phyloP scores from a whole-genome alignment of 1,140 invertebrate genomes.

The Bombus confusus region DNA sequence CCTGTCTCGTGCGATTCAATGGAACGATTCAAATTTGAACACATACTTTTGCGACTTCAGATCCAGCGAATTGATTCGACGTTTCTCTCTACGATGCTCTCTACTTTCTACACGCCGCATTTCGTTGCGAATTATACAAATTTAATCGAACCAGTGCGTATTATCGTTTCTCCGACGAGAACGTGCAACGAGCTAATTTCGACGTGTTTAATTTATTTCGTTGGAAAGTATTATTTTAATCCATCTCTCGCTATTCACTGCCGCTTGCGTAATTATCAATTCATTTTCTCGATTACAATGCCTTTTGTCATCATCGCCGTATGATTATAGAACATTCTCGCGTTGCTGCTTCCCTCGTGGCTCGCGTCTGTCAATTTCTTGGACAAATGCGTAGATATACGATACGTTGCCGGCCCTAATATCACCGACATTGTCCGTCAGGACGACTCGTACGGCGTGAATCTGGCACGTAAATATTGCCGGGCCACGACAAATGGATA shows the following conservation, averaged over 20 bases:
- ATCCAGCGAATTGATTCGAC: not conserved
- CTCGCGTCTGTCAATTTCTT: conserved; percentile 34
- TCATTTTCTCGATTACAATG: too few species aligned
- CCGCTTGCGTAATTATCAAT: too few species aligned
- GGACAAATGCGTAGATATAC: conserved; percentile 22
- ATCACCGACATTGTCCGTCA: conserved; percentile 33
- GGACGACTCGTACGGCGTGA: conserved; percentile 19
- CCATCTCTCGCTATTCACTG: too few species aligned
- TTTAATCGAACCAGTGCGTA: not conserved
- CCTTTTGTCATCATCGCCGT: too few species aligned
- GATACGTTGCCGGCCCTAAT: conserved; percentile 39
- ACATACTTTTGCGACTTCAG: not conserved
- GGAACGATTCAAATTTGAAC: not conserved
- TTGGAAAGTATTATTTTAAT: conserved; percentile 5
- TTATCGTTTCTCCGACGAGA: not conserved
- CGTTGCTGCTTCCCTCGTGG: not conserved
- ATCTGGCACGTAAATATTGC: conserved; percentile 65
- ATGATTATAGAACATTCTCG: too few species aligned
- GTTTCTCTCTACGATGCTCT: not conserved
- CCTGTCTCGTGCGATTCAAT: not conserved
- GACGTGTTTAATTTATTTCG: not conserved
- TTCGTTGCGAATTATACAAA: not conserved
- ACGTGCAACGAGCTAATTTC: not conserved
- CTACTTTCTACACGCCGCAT: not conserved
- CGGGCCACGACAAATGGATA: conserved; percentile 62